Evolutionary conservation across 2,888 invertebrate species (phyloP), one percentile per base, ranked within the genome.

Genomic region (Lycophotia porphyrea): DNA sequence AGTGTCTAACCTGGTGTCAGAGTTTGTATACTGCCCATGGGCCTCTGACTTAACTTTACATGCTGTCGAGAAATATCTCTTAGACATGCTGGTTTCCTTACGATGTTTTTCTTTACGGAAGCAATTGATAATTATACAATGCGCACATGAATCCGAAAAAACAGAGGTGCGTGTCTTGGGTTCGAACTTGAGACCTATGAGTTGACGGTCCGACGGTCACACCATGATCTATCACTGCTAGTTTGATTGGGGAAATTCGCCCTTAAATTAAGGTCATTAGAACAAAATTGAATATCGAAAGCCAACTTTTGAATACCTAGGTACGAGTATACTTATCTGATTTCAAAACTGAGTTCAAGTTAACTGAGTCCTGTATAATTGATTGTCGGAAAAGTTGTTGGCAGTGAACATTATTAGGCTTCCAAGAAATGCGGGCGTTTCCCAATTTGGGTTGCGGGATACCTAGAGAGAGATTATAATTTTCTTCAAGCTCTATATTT

Each of bases 391-490:
- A 18, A 63, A 39, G 39, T 63, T 63, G n/a, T n/a, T 39, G 15
- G 24, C 34, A 27, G n/a, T 63, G 61, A 49, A 76, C 58, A 70
- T 76, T 78, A 31, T 21, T 27, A 36, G 36, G 21, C 15, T 76
- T 61, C 76, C 34, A 49, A 79, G 49, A 52, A 34, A 18, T 7
- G 24, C 24, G 27, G 44, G 24, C 18, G 24, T 13, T n/a, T 8
- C 39, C 9, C 13, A 47, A 39, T 36, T 75, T n/a, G 7, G 13
- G 15, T 44, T 58, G 36, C 7, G 11, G 55, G 7, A n/a, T 63
- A 18, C 5, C 1, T 39, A 4, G n/a, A 63, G 27, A n/a, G 15
- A 60, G 15, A 11, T 66, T 31, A 47, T n/a, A n/a, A n/a, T 58
- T 36, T 55, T 31, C 39, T 31, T 58, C 3, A 42, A 71, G 31